phyloP scores from a whole-genome alignment of 2,113 vertebrate species.

The Cinclus cinclus region DNA sequence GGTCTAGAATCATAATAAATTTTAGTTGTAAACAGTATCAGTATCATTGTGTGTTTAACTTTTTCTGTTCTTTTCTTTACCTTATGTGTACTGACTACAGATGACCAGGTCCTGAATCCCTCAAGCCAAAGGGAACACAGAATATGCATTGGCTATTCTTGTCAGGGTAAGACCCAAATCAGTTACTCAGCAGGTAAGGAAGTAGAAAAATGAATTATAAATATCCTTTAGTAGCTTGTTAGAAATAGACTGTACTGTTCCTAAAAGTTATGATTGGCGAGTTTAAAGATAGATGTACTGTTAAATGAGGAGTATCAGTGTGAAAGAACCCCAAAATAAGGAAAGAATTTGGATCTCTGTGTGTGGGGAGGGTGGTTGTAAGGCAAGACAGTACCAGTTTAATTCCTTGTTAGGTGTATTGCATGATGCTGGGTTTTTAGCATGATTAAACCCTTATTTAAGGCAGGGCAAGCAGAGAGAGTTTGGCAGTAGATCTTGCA shows the following conservation, averaged over 20 bases:
- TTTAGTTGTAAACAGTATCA: background rate
- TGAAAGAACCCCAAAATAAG: background rate
- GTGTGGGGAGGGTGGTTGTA: background rate
- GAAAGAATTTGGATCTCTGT: background rate
- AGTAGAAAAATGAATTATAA: background rate
- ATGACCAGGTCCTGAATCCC: background rate
- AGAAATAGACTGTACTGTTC: background rate
- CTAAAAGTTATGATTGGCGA: background rate
- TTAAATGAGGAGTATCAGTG: background rate
- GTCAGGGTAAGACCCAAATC: background rate
- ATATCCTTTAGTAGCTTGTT: background rate
- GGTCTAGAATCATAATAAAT: background rate
- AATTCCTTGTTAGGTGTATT: background rate
- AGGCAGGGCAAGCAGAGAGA: background rate
- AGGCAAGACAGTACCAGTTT: background rate
- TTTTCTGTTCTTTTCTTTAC: background rate
- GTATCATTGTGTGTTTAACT: background rate
- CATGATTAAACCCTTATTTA: background rate
- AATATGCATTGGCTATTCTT: background rate
- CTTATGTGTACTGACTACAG: background rate
- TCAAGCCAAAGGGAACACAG: background rate
- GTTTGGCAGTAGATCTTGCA: background rate
- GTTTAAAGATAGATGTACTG: background rate
- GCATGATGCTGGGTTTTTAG: background rate
- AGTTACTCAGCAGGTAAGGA: background rate